Evolutionary conservation across 2,888 invertebrate species (phyloP), one percentile per base, ranked within the genome.

Genomic region (Luperina nickerlii): DNA sequence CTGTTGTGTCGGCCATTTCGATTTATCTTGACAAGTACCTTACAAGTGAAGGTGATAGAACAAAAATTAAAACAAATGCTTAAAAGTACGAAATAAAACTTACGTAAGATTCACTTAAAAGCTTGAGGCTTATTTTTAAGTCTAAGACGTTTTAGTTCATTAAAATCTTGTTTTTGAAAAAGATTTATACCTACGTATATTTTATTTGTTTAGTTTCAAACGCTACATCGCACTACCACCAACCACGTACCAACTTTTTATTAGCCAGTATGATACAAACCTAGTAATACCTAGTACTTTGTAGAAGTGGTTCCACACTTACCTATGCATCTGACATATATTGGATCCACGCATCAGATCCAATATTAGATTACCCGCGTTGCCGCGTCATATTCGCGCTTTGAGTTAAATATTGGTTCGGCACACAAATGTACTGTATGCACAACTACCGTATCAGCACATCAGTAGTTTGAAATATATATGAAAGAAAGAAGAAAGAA

Each of bases 341-440:
- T 70, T 66, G 60, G 72, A 48, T 66, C n/a, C 65, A 63, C 60
- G 54, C 32, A 71, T 70, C 60, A 60, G n/a, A 67, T 70, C 51
- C 71, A 82, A 86, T 82, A 75, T 82, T 51, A 68, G 67, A 68
- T 18, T n/a, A 11, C 38, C 70, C 66, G n/a, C 67, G 38, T 65
- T 13, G 38, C 27, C n/a, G 60, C 24, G 69, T 66, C 38, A 71
- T 48, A 48, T 74, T 48, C 54, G n/a, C 68, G 32, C 80, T 42
- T 57, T 62, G 42, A 45, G 38, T 51, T 57, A 70, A 81, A 85
- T 81, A 85, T 85, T 85, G 54, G 42, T 42, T 24, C 9, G 5
- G 45, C n/a, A 67, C 62, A 63, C 57, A 70, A 72, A 68, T 57
- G n/a, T 65, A 9, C 11, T 11, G 20, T 72, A 38, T 63, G 60